Percentiles rank a stretch among this genome's conserved stretches.
phyloP scores from a whole-genome alignment of 1,140 invertebrate genomes.

The Melipona quadrifasciata region DNA sequence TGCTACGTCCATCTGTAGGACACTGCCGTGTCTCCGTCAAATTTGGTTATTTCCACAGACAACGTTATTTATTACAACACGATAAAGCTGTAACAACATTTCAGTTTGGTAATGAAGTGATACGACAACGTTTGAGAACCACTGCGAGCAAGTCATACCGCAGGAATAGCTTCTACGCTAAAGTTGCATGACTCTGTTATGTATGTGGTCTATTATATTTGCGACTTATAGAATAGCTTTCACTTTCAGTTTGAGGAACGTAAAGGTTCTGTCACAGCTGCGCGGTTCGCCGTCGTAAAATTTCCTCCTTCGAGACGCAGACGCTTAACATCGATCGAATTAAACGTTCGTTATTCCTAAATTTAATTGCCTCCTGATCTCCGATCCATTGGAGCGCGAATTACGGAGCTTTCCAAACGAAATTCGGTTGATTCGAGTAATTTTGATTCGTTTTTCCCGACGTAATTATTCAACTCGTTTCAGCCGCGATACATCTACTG shows the following conservation, averaged over 20 bases:
- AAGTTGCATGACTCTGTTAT: slow-evolving; percentile 73
- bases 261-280: slow-evolving; percentile 64
- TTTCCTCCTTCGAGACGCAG: too few relatives aligned
- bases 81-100: background rate
- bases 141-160: slow-evolving; percentile 63
- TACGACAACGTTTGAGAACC: slow-evolving; percentile 51
- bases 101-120: background rate
- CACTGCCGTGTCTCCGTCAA: background rate
- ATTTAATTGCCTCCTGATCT: background rate
- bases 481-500: background rate
- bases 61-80: fast-evolving
- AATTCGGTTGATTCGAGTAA: background rate
- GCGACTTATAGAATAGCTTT: slow-evolving; percentile 74
- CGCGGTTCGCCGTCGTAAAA: slow-evolving; percentile 1
- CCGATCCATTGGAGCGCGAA: background rate
- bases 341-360: background rate
- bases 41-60: background rate
- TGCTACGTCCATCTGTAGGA: too few relatives aligned
- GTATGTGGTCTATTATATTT: slow-evolving; percentile 72
- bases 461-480: background rate
- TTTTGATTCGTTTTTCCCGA: background rate
- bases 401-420: too few relatives aligned
- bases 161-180: slow-evolving; percentile 65
- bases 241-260: slow-evolving; percentile 64
- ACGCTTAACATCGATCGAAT: background rate